Percentiles rank a stretch among this genome's conserved stretches.
Conservation (phyloP, 2,113 vertebrate genomes). For the Oenanthe oenanthe region DNA sequence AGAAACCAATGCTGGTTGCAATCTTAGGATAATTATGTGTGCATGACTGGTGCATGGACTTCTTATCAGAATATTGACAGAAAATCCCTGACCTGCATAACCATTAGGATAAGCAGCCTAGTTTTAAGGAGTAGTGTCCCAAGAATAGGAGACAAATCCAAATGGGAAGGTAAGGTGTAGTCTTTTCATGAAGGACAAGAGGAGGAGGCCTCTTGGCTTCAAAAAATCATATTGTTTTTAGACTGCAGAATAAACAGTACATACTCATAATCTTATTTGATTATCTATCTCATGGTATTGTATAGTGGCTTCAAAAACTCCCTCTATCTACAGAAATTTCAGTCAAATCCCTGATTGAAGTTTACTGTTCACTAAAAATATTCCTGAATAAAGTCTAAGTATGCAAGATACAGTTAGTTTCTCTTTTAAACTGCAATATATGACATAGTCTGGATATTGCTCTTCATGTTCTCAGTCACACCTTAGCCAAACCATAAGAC, state of each 20-base stretch:
- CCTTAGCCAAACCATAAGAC: neutral
- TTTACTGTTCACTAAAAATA: neutral
- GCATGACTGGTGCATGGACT: neutral
- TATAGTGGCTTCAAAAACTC: neutral
- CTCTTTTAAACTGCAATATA: neutral
- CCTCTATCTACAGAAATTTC: neutral
- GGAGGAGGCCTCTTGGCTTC: neutral
- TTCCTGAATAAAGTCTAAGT: neutral
- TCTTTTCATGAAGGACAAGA: neutral
- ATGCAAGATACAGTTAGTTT: neutral
- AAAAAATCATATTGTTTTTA: neutral
- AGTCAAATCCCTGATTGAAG: neutral
- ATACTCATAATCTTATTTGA: neutral
- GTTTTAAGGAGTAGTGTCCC: neutral
- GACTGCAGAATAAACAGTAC: neutral
- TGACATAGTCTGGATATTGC: neutral
- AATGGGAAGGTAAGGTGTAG: neutral
- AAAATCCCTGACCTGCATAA: neutral
- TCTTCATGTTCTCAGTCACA: neutral
- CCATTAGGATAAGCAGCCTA: neutral
- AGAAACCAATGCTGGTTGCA: neutral
- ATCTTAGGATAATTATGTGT: neutral
- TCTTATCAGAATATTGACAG: neutral
- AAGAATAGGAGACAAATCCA: neutral
- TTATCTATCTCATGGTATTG: neutral